These are phyloP conservation scores for Lasioglossum morio DNA, from an alignment of 2,888 invertebrate species.

Conservation along the genomic window DNA sequence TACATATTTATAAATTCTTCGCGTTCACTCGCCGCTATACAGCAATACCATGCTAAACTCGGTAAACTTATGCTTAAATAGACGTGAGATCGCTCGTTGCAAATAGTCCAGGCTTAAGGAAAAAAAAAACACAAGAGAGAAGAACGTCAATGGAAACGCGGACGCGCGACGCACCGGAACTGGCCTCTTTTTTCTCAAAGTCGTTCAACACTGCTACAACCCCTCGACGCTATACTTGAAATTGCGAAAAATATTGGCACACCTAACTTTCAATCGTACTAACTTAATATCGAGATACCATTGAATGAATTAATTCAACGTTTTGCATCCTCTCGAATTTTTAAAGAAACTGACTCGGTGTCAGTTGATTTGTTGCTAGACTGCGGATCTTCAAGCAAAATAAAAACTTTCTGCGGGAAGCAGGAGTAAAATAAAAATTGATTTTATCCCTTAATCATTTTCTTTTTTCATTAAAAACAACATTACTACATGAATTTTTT, in stretches of 20 bases:
- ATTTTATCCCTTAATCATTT: too few relatives aligned
- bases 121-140: slow-evolving; percentile 46
- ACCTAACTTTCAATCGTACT: background rate
- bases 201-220: background rate
- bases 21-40: slow-evolving; percentile 80
- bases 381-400: too few relatives aligned
- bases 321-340: background rate
- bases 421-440: too few relatives aligned
- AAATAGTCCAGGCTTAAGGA: slow-evolving; percentile 80
- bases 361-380: background rate
- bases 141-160: slow-evolving; percentile 14
- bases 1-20: slow-evolving; percentile 83
- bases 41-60: slow-evolving; percentile 81
- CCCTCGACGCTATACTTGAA: background rate
- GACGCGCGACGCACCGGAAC: slow-evolving; percentile 22
- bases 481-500: too few relatives aligned
- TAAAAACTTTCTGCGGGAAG: too few relatives aligned
- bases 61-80: slow-evolving; percentile 79
- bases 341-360: background rate
- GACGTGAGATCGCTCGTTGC: slow-evolving; percentile 84
- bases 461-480: too few relatives aligned
- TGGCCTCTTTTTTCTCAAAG: background rate
- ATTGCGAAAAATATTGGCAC: background rate
- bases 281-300: background rate
- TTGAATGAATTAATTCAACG: background rate